A percentile compares a stretch with the other conserved stretches of the same genome.
Evolutionary conservation across 2,888 invertebrate species (phyloP).

Genomic region (Scaptomyza reducta): DNA sequence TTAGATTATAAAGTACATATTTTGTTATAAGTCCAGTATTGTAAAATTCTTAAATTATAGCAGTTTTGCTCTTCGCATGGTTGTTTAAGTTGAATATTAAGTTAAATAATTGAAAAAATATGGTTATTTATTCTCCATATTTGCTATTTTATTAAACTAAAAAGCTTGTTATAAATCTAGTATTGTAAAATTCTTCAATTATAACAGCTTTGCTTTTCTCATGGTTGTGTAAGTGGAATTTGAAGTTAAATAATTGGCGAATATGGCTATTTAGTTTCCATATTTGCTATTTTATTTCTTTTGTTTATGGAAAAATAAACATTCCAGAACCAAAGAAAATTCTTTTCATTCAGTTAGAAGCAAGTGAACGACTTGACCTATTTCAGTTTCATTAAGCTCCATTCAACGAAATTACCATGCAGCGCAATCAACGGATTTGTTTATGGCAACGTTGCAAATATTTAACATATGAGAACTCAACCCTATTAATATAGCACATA

Average conservation of each 20-base stretch:
- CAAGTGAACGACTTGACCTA: no score
- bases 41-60: background rate
- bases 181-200: background rate
- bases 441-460: constrained; percentile 1
- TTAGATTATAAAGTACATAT: constrained; percentile 14
- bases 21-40: background rate
- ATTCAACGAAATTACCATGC: constrained; percentile 5
- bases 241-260: no score
- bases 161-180: background rate
- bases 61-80: background rate
- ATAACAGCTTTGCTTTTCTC: background rate
- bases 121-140: no score
- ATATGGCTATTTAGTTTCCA: no score
- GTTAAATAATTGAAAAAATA: no score
- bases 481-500: constrained; percentile 46
- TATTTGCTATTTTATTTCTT: constrained; percentile 33
- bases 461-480: background rate
- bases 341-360: no score
- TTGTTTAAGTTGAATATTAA: no score
- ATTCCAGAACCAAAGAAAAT: no score
- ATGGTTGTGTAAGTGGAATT: background rate
- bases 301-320: no score
- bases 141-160: constrained; percentile 31
- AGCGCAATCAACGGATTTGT: background rate
- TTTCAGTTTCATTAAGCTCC: background rate